Conservation (phyloP, 2,113 vertebrate species). For the Physeter macrocephalus region DNA sequence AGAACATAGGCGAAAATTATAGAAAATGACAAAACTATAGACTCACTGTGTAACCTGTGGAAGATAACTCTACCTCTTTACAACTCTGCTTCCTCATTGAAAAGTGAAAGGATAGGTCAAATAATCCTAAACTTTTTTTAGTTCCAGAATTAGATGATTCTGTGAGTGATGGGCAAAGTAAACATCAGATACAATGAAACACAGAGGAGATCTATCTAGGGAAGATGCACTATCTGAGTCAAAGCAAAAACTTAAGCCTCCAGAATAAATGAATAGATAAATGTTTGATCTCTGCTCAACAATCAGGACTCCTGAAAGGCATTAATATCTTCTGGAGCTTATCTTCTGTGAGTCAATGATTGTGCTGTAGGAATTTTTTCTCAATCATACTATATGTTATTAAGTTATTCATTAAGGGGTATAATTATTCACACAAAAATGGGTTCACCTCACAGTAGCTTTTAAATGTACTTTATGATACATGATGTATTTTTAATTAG, state of each 20-base stretch:
- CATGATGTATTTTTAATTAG: constrained; percentile 42
- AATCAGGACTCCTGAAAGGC: background rate
- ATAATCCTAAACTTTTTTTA: background rate
- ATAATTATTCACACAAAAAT: constrained; percentile 34
- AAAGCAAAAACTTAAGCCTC: background rate
- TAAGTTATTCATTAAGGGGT: background rate
- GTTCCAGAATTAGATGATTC: background rate
- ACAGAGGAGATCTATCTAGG: background rate
- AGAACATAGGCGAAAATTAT: background rate
- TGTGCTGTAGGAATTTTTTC: background rate
- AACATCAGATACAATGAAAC: background rate
- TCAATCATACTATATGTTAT: background rate
- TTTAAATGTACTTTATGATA: background rate
- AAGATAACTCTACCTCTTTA: background rate
- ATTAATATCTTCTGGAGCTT: background rate
- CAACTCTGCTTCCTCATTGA: background rate
- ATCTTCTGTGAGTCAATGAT: background rate
- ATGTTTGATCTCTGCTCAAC: background rate
- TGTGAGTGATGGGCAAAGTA: background rate
- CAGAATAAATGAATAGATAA: background rate
- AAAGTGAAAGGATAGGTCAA: background rate
- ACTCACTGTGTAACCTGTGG: background rate
- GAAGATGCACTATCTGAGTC: background rate
- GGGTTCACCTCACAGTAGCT: background rate
- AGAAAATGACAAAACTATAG: background rate